Evolutionary conservation across 2,113 vertebrate species (phyloP).

Genomic region (Mormyrus lacerda): DNA sequence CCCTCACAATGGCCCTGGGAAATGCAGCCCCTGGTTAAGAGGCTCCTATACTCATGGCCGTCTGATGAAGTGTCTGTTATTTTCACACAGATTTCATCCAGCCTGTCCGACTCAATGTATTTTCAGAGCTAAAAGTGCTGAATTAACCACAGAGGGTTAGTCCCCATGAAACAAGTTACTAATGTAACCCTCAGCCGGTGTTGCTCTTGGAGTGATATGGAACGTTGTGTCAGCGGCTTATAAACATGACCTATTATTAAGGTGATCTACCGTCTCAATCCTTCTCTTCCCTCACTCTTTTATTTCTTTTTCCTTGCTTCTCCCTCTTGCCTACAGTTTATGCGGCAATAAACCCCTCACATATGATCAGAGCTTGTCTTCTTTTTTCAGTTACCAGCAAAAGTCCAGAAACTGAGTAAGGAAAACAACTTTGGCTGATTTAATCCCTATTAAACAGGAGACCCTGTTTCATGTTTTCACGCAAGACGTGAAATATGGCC

Average conservation of each 20-base stretch:
- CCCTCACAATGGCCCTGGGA: neutral
- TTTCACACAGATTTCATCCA: neutral
- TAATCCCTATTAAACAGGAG: neutral
- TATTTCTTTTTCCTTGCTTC: neutral
- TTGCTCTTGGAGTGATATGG: neutral
- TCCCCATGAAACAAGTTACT: constrained; percentile 2
- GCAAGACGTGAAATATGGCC: neutral
- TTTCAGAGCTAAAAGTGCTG: neutral
- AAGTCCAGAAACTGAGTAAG: neutral
- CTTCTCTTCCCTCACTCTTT: neutral
- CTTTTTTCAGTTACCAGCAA: neutral
- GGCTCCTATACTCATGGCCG: neutral
- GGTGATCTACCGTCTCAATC: neutral
- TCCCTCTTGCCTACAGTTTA: neutral
- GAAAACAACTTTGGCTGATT: neutral
- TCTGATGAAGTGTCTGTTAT: neutral
- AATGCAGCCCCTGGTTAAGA: neutral
- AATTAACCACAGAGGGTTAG: neutral
- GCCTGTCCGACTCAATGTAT: neutral
- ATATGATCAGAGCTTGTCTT: neutral
- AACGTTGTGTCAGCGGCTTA: neutral
- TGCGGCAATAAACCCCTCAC: neutral
- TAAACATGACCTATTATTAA: neutral
- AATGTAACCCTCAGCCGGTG: neutral
- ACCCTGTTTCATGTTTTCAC: neutral